A percentile compares a stretch with the other conserved stretches of the same genome.
phyloP scores from a whole-genome alignment of 2,797 vertebrate species.

The Artibeus lituratus region DNA sequence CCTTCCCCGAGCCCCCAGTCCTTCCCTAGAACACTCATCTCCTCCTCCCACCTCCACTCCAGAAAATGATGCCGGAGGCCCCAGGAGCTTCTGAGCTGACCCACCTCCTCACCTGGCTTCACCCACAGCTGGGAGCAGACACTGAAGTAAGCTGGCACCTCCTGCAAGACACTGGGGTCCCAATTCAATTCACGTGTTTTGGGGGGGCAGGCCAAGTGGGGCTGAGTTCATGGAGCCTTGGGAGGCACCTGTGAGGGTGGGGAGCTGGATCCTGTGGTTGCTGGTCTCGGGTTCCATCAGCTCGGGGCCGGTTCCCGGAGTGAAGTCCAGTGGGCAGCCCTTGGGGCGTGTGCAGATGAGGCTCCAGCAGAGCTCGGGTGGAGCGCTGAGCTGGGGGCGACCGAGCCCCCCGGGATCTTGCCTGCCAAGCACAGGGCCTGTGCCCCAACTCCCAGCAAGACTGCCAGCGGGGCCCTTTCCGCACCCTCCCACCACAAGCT shows the following conservation, averaged over 20 bases:
- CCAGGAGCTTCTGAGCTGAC: background rate
- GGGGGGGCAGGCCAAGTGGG: background rate
- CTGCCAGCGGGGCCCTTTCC: constrained; percentile 48
- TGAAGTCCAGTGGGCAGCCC: background rate
- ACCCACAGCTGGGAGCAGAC: background rate
- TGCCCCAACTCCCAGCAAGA: constrained; percentile 9
- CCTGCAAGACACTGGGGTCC: background rate
- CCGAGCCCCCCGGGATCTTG: background rate
- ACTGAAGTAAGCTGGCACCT: background rate
- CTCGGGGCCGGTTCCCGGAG: constrained; percentile 53
- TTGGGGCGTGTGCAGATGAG: background rate
- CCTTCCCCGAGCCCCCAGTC: background rate
- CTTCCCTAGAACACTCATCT: background rate
- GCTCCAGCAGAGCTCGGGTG: background rate
- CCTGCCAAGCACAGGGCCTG: constrained; percentile 22
- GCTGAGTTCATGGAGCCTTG: background rate
- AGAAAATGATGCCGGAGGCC: background rate
- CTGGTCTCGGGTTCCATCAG: constrained; percentile 6
- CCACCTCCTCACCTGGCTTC: background rate
- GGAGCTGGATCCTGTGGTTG: background rate
- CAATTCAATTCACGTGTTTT: background rate
- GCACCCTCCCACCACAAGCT: background rate
- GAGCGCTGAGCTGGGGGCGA: background rate
- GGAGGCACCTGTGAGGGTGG: background rate
- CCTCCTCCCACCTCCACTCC: background rate